Evolutionary conservation across 2,113 vertebrate genomes (phyloP).

Genomic region (Bostrychus sinensis): DNA sequence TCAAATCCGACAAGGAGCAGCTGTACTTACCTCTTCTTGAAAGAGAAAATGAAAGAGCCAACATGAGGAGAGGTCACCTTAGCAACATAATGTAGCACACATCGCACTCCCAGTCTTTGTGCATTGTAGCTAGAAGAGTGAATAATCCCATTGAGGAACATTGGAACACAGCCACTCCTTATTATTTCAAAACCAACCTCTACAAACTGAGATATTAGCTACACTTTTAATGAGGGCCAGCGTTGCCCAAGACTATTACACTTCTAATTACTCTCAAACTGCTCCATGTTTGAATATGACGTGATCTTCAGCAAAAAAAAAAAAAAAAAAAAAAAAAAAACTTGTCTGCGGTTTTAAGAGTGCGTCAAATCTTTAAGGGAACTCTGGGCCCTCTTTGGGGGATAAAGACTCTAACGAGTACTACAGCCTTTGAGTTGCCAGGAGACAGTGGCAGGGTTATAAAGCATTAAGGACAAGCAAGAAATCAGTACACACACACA

Average conservation of each 20-base stretch:
- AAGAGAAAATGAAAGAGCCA: neutral
- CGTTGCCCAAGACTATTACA: constrained; percentile 51
- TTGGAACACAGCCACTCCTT: neutral
- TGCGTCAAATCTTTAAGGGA: constrained; percentile 64
- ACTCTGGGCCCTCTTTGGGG: constrained; percentile 60
- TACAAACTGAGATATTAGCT: constrained; percentile 56
- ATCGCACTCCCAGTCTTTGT: neutral
- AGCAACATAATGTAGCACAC: neutral
- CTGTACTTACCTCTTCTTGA: neutral
- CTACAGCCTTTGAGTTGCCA: constrained; percentile 76
- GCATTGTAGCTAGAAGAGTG: neutral
- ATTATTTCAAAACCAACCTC: constrained; percentile 38
- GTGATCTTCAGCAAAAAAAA: constrained; percentile 59
- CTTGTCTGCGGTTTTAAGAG: constrained; percentile 51
- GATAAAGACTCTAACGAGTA: constrained; percentile 71
- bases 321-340: constrained; percentile 45
- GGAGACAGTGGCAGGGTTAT: constrained; percentile 71
- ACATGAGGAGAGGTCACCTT: neutral
- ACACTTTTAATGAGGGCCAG: constrained; percentile 54
- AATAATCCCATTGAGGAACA: neutral
- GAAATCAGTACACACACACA: constrained; percentile 59
- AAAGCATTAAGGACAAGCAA: constrained; percentile 69
- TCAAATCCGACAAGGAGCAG: neutral
- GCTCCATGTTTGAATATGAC: constrained; percentile 50
- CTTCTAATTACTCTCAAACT: constrained; percentile 66